phyloP scores from a whole-genome alignment of 1,140 invertebrate genomes.

The Drosophila sturtevanti region DNA sequence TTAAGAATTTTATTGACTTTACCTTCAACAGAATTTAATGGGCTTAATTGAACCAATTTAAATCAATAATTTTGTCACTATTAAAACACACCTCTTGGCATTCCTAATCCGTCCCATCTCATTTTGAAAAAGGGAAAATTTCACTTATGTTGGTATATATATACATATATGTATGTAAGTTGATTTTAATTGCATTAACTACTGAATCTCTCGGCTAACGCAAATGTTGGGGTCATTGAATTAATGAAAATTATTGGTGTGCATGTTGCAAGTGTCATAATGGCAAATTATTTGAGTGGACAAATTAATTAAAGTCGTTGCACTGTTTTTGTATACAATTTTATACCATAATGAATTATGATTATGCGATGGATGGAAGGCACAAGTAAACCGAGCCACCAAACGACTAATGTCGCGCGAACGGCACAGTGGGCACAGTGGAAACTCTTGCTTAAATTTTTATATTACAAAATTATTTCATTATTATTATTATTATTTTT shows the following conservation, averaged over 20 bases:
- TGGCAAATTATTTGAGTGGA: constrained; percentile 34
- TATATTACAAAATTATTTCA: too few relatives aligned
- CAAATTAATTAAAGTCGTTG: constrained; percentile 46
- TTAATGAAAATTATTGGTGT: constrained; percentile 1
- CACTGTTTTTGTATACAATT: constrained; percentile 18
- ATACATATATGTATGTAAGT: neutral
- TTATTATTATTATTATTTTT: too few relatives aligned
- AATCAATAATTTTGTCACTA: too few relatives aligned
- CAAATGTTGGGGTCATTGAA: neutral
- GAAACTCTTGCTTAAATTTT: neutral
- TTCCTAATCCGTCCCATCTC: too few relatives aligned
- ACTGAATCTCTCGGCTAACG: neutral
- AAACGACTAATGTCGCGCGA: neutral
- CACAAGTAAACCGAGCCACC: constrained; percentile 6
- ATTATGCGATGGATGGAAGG: constrained; percentile 9
- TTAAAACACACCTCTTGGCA: too few relatives aligned
- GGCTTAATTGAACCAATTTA: too few relatives aligned
- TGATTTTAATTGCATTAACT: neutral
- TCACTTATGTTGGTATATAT: neutral
- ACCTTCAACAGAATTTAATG: too few relatives aligned
- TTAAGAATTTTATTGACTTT: too few relatives aligned
- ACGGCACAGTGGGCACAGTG: neutral
- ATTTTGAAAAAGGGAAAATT: neutral
- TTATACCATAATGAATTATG: constrained; percentile 12
- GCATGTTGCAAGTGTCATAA: constrained; percentile 11